Percentiles rank a stretch among this genome's conserved stretches.
phyloP scores from a whole-genome alignment of 2,113 vertebrate species.

The Tympanuchus pallidicinctus region DNA sequence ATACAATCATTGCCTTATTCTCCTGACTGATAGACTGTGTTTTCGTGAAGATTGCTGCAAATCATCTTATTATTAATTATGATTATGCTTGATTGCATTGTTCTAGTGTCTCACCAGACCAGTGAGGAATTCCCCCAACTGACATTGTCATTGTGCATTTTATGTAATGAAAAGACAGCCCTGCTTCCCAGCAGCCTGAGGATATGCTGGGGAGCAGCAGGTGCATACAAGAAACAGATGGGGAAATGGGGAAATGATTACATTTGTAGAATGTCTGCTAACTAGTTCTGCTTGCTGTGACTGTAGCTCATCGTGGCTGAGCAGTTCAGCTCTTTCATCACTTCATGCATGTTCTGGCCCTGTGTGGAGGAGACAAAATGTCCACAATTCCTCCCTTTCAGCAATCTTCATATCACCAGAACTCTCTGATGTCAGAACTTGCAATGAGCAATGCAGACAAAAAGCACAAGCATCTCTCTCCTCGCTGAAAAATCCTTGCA shows the following conservation, averaged over 20 bases:
- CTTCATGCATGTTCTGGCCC: background rate
- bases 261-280: background rate
- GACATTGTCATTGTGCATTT: background rate
- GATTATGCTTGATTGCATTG: conserved; percentile 1
- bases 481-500: background rate
- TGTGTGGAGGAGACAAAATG: background rate
- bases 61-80: background rate
- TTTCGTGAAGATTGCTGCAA: background rate
- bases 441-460: background rate
- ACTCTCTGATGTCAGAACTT: background rate
- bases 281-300: rapidly evolving
- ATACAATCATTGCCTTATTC: background rate
- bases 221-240: background rate
- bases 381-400: background rate
- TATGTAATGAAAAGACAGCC: background rate
- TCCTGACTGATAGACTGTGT: background rate
- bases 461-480: background rate
- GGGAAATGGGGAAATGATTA: background rate
- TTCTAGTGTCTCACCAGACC: background rate
- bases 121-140: background rate
- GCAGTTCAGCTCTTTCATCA: background rate
- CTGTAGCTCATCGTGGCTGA: background rate
- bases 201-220: background rate
- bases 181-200: background rate
- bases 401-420: background rate